These are phyloP conservation scores for Orientallactaga bullata DNA, from an alignment of 2,113 vertebrate species.

Conservation along the genomic window DNA sequence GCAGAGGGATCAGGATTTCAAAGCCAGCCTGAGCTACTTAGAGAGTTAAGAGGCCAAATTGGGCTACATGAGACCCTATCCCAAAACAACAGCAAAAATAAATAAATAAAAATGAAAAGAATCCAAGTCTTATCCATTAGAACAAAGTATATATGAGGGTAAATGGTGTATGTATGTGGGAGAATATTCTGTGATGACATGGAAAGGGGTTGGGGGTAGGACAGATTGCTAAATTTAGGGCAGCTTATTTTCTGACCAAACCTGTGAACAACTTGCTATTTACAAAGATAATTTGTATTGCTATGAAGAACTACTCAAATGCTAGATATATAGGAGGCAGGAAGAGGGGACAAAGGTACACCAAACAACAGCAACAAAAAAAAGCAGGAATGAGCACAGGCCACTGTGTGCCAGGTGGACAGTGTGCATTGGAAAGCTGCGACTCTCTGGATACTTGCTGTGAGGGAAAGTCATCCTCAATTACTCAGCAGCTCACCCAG, in stretches of 20 bases:
- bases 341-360: not conserved
- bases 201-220: not conserved
- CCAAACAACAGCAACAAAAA: too few relatives aligned
- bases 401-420: not conserved
- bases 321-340: not conserved
- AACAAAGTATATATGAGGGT: not conserved
- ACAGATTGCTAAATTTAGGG: not conserved
- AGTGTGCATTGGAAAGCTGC: not conserved
- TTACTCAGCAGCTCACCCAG: not conserved
- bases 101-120: too few relatives aligned
- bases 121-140: not conserved
- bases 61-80: too few relatives aligned
- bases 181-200: not conserved
- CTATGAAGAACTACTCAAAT: not conserved
- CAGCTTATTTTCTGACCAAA: slow-evolving; percentile 33
- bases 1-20: too few relatives aligned
- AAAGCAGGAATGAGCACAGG: not conserved
- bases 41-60: too few relatives aligned
- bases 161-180: not conserved
- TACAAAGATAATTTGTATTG: not conserved
- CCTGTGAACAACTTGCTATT: not conserved
- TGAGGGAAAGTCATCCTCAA: not conserved
- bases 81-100: too few relatives aligned
- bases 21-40: too few relatives aligned
- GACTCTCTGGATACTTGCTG: not conserved